Conservation (phyloP, 2,888 invertebrate genomes). For the Eupithecia abbreviata region DNA sequence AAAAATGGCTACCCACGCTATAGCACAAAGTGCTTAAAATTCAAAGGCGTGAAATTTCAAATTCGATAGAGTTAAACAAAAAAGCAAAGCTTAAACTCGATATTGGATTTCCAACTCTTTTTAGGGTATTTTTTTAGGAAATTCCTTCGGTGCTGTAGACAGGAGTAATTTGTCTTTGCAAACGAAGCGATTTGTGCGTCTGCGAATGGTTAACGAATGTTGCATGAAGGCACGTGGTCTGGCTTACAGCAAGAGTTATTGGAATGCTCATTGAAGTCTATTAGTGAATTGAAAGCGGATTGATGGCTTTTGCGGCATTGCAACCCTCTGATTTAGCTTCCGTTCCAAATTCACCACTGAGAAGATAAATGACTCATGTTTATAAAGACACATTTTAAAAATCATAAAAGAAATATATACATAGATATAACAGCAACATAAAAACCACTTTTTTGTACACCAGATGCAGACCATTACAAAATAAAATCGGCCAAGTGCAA, state of each 20-base stretch:
- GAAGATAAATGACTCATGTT: background rate
- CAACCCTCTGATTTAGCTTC: conserved; percentile 6
- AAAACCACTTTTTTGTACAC: too few species aligned
- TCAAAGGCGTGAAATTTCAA: conserved; percentile 2
- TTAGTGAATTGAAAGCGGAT: conserved; percentile 63
- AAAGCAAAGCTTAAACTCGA: conserved; percentile 57
- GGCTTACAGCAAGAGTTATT: conserved; percentile 57
- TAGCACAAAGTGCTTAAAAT: background rate
- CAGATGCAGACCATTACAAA: too few species aligned
- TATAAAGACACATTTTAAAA: background rate
- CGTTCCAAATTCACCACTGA: background rate
- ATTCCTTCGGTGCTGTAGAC: conserved; percentile 67
- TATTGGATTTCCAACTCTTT: conserved; percentile 74
- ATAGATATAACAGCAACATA: too few species aligned
- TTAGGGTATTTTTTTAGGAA: conserved; percentile 73
- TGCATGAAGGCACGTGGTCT: conserved; percentile 71
- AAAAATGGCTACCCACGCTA: background rate
- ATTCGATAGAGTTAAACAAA: conserved; percentile 47
- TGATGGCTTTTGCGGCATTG: conserved; percentile 17
- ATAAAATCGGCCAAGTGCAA: too few species aligned
- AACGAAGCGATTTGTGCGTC: conserved; percentile 82
- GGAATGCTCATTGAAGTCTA: conserved; percentile 70
- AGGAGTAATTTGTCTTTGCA: conserved; percentile 79
- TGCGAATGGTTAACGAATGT: conserved; percentile 79
- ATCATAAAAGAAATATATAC: background rate